Conservation (phyloP, 2,888 invertebrate genomes). For the Griposia aprilina region DNA sequence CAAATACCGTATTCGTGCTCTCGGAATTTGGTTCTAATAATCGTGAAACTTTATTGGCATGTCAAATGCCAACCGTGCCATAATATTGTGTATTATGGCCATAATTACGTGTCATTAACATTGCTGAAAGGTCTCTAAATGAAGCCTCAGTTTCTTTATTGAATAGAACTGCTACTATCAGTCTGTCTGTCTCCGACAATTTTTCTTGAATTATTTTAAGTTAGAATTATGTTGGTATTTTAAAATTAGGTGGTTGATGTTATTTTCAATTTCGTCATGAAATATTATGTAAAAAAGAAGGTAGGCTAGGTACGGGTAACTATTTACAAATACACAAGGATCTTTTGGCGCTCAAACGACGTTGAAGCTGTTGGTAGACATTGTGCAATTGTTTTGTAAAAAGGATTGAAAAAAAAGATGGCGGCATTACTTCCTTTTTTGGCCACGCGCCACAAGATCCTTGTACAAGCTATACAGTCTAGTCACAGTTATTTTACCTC, state of each 20-base stretch:
- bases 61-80: constrained; percentile 45
- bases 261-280: not conserved
- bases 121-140: not conserved
- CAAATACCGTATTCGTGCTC: constrained; percentile 27
- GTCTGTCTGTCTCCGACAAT: not conserved
- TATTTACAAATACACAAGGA: not conserved
- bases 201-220: not conserved
- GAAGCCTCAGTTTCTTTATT: not conserved
- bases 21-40: constrained; percentile 22
- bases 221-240: not conserved
- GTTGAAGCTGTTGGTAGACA: not conserved
- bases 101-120: constrained; percentile 6
- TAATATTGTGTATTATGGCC: constrained; percentile 8
- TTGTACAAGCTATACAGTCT: too few relatives aligned
- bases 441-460: too few relatives aligned
- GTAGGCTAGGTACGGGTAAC: not conserved
- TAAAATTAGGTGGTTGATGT: not conserved
- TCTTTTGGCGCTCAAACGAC: not conserved
- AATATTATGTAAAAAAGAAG: not conserved
- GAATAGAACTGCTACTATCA: not conserved
- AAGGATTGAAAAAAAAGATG: not conserved
- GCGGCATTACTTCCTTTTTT: too few relatives aligned
- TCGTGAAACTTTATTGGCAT: constrained; percentile 49
- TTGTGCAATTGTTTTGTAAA: not conserved
- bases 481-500: too few relatives aligned